phyloP scores from a whole-genome alignment of 2,888 invertebrate species.

The Eristalis arbustorum region DNA sequence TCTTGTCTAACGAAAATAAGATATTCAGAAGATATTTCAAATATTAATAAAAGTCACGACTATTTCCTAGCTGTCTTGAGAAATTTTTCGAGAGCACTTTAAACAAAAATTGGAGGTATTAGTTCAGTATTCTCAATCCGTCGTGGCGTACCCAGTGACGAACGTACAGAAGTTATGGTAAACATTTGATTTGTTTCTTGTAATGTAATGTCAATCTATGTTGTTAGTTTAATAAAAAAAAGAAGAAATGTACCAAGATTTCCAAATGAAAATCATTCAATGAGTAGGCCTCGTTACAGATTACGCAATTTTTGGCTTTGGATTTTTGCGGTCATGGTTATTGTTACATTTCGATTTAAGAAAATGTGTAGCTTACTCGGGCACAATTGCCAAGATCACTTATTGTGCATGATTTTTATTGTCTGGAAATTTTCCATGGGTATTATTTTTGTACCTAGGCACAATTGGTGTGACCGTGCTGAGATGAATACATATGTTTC shows the following conservation, averaged over 20 bases:
- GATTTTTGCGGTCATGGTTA: conserved; percentile 40
- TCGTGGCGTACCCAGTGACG: conserved; percentile 78
- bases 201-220: conserved; percentile 25
- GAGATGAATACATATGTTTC: neutral
- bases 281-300: conserved; percentile 2
- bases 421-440: conserved; percentile 46
- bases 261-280: neutral
- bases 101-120: conserved; percentile 76
- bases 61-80: conserved; percentile 31
- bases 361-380: neutral
- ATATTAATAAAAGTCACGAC: conserved; percentile 50
- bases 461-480: conserved; percentile 2
- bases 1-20: conserved; percentile 39
- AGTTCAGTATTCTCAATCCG: conserved; percentile 78
- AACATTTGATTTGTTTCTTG: conserved; percentile 68
- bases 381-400: neutral
- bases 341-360: conserved; percentile 21
- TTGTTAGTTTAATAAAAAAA: conserved; percentile 3
- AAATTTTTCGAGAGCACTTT: conserved; percentile 17
- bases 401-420: neutral
- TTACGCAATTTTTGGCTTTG: conserved; percentile 62
- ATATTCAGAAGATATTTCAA: conserved; percentile 45
- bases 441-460: conserved; percentile 31
- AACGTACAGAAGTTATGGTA: conserved; percentile 77
- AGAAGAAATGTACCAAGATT: neutral